phyloP scores from a whole-genome alignment of 2,888 invertebrate genomes.

The Catocala fraxini region DNA sequence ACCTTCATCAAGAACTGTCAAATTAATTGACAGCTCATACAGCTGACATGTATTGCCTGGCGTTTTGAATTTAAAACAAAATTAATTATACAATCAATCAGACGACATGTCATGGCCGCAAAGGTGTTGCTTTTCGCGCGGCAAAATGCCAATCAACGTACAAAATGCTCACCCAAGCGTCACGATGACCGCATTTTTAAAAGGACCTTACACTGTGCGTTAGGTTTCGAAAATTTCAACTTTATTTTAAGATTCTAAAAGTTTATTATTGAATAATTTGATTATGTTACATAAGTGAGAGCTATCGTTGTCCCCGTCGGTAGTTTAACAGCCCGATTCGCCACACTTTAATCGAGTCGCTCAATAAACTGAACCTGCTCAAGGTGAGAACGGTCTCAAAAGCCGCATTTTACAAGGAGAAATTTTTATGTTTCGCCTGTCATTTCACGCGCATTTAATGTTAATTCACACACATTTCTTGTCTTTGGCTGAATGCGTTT shows the following conservation, averaged over 20 bases:
- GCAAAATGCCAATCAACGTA: constrained; percentile 83
- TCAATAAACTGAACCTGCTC: constrained; percentile 74
- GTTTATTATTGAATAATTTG: constrained; percentile 40
- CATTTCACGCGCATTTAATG: constrained; percentile 84
- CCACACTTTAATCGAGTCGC: constrained; percentile 81
- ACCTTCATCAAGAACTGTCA: constrained; percentile 82
- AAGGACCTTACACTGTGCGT: constrained; percentile 45
- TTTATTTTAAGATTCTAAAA: constrained; percentile 52
- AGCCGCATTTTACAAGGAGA: constrained; percentile 72
- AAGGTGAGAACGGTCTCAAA: constrained; percentile 79
- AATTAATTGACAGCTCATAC: constrained; percentile 84
- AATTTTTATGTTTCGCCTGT: constrained; percentile 80
- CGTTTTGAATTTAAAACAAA: constrained; percentile 81
- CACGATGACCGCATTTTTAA: constrained; percentile 43
- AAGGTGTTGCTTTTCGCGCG: constrained; percentile 85
- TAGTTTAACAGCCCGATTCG: constrained; percentile 81
- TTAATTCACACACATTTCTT: constrained; percentile 79
- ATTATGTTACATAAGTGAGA: constrained; percentile 44
- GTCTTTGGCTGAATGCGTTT: constrained; percentile 69
- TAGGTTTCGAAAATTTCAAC: constrained; percentile 46
- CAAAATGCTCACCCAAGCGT: constrained; percentile 78
- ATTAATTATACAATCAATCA: constrained; percentile 87
- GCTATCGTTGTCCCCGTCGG: constrained; percentile 50
- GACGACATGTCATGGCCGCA: constrained; percentile 79
- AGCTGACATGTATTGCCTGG: constrained; percentile 72